These are phyloP conservation scores for Dryobates pubescens DNA, from an alignment of 2,797 vertebrate species.

Conservation along the genomic window DNA sequence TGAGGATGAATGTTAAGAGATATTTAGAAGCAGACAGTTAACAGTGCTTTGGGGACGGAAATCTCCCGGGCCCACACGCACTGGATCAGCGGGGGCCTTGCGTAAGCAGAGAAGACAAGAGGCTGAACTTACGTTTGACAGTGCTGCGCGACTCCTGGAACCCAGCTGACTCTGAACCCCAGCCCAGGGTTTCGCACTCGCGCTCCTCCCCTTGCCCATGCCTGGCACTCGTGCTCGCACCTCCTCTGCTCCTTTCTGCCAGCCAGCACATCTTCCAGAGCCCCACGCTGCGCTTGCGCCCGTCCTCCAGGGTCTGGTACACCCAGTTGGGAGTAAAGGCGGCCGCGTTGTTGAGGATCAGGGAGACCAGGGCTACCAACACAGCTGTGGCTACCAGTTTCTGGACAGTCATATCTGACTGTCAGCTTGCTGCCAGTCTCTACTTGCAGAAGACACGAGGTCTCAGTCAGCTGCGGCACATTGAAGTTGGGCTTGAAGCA, in stretches of 20 bases:
- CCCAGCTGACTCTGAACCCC: constrained; percentile 91
- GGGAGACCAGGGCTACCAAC: constrained; percentile 92
- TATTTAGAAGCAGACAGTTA: background rate
- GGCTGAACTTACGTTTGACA: constrained; percentile 91
- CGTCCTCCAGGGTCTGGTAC: constrained; percentile 90
- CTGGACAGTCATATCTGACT: constrained; percentile 89
- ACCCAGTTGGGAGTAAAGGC: constrained; percentile 97
- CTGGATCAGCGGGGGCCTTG: fast-evolving
- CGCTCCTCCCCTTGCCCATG: constrained; percentile 72
- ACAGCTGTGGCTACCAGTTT: constrained; percentile 93
- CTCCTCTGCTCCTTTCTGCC: constrained; percentile 79
- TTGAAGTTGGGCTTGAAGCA: constrained; percentile 36
- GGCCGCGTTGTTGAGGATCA: constrained; percentile 93
- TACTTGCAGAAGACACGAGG: constrained; percentile 53
- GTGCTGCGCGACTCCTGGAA: constrained; percentile 95
- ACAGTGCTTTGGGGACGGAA: background rate
- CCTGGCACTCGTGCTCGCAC: constrained; percentile 61
- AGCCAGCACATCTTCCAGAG: constrained; percentile 94
- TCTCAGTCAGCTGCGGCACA: constrained; percentile 60
- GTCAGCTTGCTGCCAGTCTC: constrained; percentile 51
- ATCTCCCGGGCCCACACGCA: background rate
- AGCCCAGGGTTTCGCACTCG: constrained; percentile 87
- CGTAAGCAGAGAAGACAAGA: background rate
- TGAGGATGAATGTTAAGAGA: background rate
- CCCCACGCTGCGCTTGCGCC: constrained; percentile 92